Conservation (phyloP, 2,888 invertebrate genomes). For the Drosophila crucigera region DNA sequence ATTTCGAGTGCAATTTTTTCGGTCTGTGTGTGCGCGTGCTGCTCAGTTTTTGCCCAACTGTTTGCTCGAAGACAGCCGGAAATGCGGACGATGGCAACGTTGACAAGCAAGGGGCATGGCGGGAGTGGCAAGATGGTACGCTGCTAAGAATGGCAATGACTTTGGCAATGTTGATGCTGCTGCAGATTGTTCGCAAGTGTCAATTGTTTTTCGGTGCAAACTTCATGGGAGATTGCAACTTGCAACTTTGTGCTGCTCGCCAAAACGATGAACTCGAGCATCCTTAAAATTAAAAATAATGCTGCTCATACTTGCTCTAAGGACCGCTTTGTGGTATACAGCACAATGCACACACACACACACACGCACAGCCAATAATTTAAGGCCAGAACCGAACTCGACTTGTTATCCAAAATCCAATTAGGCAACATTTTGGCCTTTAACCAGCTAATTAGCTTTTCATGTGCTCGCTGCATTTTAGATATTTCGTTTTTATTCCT, state of each 20-base stretch:
- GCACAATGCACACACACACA: not conserved
- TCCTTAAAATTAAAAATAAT: conserved; percentile 60
- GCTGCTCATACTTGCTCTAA: conserved; percentile 45
- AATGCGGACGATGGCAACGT: conserved; percentile 65
- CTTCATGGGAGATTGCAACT: conserved; percentile 44
- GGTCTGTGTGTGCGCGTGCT: conserved; percentile 37
- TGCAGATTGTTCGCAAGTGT: conserved; percentile 76
- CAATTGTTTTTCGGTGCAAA: conserved; percentile 72
- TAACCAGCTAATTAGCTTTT: conserved; percentile 60
- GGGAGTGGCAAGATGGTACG: conserved; percentile 5
- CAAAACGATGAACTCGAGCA: conserved; percentile 36
- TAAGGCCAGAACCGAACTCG: conserved; percentile 7
- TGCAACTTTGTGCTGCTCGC: conserved; percentile 50
- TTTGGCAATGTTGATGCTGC: conserved; percentile 69
- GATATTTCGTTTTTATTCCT: conserved; percentile 3
- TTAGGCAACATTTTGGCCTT: conserved; percentile 58
- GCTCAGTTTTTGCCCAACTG: conserved; percentile 66
- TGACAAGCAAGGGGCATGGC: conserved; percentile 15
- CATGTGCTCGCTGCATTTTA: conserved; percentile 30
- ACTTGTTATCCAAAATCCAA: conserved; percentile 50
- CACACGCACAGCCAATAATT: conserved; percentile 11
- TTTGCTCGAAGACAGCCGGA: conserved; percentile 63
- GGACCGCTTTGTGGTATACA: conserved; percentile 26
- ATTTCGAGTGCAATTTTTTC: conserved; percentile 74
- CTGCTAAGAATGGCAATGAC: conserved; percentile 63